Evolutionary conservation across 1,140 invertebrate species (phyloP).

Genomic region (Conus betulinus): DNA sequence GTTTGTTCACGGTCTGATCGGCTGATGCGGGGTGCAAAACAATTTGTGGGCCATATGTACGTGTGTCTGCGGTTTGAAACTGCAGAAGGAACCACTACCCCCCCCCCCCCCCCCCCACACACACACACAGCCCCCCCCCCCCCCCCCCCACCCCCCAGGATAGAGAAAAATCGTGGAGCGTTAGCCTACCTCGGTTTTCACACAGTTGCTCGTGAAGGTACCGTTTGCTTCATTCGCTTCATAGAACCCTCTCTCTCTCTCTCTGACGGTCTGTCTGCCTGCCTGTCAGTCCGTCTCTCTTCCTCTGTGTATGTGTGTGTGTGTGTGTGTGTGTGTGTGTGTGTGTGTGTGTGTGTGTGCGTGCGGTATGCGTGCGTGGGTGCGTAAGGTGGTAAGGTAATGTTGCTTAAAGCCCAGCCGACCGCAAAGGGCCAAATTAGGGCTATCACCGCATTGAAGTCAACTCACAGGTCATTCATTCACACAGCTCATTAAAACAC

Average conservation of each 20-base stretch:
- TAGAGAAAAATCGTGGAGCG: not conserved
- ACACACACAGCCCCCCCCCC: too few relatives aligned
- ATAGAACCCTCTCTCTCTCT: not conserved
- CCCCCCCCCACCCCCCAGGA: not conserved
- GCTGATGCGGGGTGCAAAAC: not conserved
- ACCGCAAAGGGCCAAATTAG: too few relatives aligned
- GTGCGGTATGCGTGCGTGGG: too few relatives aligned
- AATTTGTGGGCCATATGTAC: not conserved
- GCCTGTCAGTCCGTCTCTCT: too few relatives aligned
- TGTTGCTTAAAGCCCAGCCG: too few relatives aligned
- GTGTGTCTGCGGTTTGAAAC: not conserved
- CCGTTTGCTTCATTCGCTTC: not conserved
- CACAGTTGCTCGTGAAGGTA: not conserved
- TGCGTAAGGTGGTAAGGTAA: too few relatives aligned
- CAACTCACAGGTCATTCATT: too few relatives aligned
- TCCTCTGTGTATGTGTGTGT: not conserved
- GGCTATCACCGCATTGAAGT: too few relatives aligned
- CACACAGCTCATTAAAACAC: too few relatives aligned
- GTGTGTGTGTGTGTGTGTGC: not conserved
- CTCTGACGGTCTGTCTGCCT: not conserved
- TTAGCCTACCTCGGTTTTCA: not conserved
- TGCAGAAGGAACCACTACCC: not conserved
- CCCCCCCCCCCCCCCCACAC: too few relatives aligned
- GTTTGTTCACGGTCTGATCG: not conserved
- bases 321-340: conserved; percentile 7